phyloP scores from a whole-genome alignment of 2,113 vertebrate species.

The Helogale parvula region DNA sequence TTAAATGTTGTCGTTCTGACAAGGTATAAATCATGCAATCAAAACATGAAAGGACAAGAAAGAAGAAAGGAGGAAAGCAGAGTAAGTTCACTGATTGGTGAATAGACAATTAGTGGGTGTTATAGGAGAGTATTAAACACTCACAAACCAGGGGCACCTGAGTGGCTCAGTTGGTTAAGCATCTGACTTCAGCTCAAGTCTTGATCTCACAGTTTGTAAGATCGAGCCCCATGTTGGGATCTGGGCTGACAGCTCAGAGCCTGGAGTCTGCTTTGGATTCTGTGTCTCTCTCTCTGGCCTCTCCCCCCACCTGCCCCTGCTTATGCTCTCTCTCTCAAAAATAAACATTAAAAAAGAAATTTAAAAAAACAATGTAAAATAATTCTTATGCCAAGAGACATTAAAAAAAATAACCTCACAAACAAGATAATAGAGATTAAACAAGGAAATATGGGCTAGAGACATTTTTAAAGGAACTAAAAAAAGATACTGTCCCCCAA shows the following conservation, averaged over 20 bases:
- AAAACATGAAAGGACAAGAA: neutral
- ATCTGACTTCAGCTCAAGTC: no score
- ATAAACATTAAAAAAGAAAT: no score
- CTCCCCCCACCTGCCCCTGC: no score
- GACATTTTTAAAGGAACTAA: neutral
- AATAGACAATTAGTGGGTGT: neutral
- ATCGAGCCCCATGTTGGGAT: no score
- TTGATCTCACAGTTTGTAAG: no score
- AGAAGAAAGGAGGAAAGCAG: neutral
- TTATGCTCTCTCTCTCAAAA: no score
- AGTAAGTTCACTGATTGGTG: neutral
- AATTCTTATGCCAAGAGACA: no score
- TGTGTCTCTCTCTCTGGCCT: no score
- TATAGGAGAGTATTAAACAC: neutral
- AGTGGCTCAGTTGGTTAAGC: no score
- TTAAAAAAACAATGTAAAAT: no score
- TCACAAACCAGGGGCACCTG: neutral
- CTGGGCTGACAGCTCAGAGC: no score
- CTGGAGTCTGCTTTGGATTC: no score
- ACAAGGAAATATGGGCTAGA: neutral
- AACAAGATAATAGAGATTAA: neutral
- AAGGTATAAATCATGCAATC: neutral
- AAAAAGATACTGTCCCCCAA: neutral
- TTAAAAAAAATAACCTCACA: neutral
- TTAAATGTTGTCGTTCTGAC: neutral